Base-by-base conservation (phyloP, 1,140 invertebrate species). In the Aphaenogaster ashmeadi region DNA sequence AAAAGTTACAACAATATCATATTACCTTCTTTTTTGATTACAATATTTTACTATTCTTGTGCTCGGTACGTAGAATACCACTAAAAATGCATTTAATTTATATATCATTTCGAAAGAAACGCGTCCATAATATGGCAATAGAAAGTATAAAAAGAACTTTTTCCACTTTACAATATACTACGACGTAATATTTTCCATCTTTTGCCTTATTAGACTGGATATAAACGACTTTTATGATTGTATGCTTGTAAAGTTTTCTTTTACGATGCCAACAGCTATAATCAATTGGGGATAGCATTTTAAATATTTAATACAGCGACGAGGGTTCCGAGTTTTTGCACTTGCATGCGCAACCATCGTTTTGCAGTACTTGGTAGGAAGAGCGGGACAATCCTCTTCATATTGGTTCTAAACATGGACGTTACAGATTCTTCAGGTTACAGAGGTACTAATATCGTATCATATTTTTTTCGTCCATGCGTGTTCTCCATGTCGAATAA, bases 271-370 rank as follows among this genome's bases (percentile, higher is more conserved):
- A 21, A n/a, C 18, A 56, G 33, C 33, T 52, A 2, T n/a, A 36
- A 5, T 52, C 8, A 72, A 36, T 18, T 72, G 2, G 50, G 11
- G 8, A 38, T 74, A 74, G 36, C n/a, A 41, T 58, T 15, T 27
- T 75, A 15, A 74, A 74, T 74, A 74, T 74, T 74, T 74, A 74
- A 74, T 56, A 2, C 5, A 67, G 71, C n/a, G 8, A 74, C 27
- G 50, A 21, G 3, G 15, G 2, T 38, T 8, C 8, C 4, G 0
- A 4, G 33, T 56, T 38, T 15, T 7, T 38, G 18, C 4, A n/a
- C 50, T 13, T 27, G 1, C 56, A 62, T 78, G 41, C 41, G 58
- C 44, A 5, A 60, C 18, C 5, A 4, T 50, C 4, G 5, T 64
- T 41, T 33, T 52, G 15, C 1, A 27, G 7, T 50, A n/a, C 9